Evolutionary conservation across 2,113 vertebrate genomes (phyloP), one percentile per base, ranked within the genome.

Genomic region (Sus scrofa): DNA sequence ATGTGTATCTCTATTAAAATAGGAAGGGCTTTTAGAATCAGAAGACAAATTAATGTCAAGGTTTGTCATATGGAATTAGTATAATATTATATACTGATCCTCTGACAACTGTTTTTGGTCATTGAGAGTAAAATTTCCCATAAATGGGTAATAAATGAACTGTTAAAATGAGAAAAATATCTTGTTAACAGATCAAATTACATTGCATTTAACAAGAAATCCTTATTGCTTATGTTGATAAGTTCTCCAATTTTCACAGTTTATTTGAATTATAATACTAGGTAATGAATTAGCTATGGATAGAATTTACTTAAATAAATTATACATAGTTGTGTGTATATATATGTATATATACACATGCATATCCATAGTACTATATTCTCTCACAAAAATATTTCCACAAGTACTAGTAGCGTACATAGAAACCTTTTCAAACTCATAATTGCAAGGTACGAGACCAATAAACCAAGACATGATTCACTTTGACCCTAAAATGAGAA

Each of bases 31-130:
- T 86, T 60, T 96, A 79, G 50, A 92, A 39, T 87, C 20, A 91
- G 27, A 74, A 78, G n/a, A 73, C 39, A 39, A 77, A 50, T 18
- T 83, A 87, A 84, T 74, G 15, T 56, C 24, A 77, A 92, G 50
- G 16, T 75, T 92, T 91, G 5, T 37, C 24, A 60, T 70, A 30
- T 79, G 11, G 2, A 52, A 91, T 86, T 78, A 26, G 4, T 39
- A 32, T 82, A 3, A 5, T 91, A 62, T 67, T 39, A 68, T 68
- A 83, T 67, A 81, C 54, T 79, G 19, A 75, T 88, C 32, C 16
- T 88, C 92, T 79, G 67, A 91, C 7, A 92, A 75, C 10, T 90
- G 16, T 34, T 82, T 65, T 86, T 95, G 39, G 30, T 85, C 56
- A 94, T n/a, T 52, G 18, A 79, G 37, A 75, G 24, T 39, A 75